Evolutionary conservation across 2,113 vertebrate species (phyloP), one percentile per base, ranked within the genome.

Genomic region (Leuciscus idus): DNA sequence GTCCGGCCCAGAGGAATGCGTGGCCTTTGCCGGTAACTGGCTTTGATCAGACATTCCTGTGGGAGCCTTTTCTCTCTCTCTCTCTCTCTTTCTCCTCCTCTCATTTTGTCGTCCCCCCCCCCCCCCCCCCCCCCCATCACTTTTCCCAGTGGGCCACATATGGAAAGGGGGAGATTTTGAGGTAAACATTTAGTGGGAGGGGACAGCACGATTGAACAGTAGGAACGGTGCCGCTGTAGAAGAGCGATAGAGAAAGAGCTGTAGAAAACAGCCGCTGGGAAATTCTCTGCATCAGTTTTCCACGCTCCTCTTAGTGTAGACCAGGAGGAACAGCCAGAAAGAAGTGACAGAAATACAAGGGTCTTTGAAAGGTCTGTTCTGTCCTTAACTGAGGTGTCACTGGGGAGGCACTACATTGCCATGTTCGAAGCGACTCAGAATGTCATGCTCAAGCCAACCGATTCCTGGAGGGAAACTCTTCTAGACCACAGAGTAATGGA

Each of bases 381-480:
- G 96, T 95, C 97, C 97, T 99, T 99, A 97, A 99, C 97, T 93
- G 84, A 90, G 92, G 94, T 94, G 93, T 96, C 95, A 99, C 98
- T 99, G 95, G 98, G 98, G 94, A 97, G 98, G 95, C 98, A 99
- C 96, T 99, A 99, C 97, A 99, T 99, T 94, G 98, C 98, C 93
- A 98, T 99, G 98, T 99, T 99, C 81, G 98, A 99, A 96, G 97
- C 98, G 92, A 97, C 97, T 87, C 98, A 99, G 97, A 99, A 99
- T 93, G 97, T 99, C 95, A 97, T 95, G 92, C 93, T 99, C 90
- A 99, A 99, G 95, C 98, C 98, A 62, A 98, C 98, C 13, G 98
- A 99, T 94, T 94, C 96, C 92, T 99, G 98, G 98, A 97, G 98
- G 43, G 98, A 99, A 92, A 96, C 97, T 12, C 97, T 99, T 91